phyloP scores from a whole-genome alignment of 23 tunicate species.

The Pegea sp. region DNA sequence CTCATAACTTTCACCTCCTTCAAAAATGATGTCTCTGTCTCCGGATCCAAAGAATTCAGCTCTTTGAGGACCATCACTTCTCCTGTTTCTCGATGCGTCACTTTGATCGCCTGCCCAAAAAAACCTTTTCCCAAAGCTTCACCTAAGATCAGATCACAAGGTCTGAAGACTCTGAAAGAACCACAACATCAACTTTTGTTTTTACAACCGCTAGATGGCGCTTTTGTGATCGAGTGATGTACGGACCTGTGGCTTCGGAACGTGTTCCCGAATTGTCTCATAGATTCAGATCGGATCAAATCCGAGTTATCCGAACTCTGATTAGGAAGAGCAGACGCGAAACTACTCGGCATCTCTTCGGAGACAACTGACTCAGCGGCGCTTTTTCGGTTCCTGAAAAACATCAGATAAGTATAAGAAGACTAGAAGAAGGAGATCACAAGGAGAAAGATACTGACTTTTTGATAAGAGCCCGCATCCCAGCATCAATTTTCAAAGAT shows the following conservation, averaged over 20 bases:
- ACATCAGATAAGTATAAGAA: no score
- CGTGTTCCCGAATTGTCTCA: constrained; percentile 25
- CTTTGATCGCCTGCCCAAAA: constrained; percentile 87
- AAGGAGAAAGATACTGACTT: background rate
- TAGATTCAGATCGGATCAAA: constrained; percentile 71
- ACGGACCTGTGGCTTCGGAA: background rate
- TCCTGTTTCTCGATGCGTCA: constrained; percentile 85
- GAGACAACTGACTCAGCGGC: background rate
- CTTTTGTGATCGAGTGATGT: no score
- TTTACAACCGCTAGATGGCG: no score
- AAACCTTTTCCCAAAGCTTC: constrained; percentile 81
- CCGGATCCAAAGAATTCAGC: constrained; percentile 41
- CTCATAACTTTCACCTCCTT: constrained; percentile 93
- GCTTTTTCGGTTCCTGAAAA: background rate
- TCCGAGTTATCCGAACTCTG: constrained; percentile 3
- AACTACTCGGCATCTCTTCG: background rate
- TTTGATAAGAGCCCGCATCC: background rate
- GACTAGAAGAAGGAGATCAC: no score
- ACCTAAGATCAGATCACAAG: constrained; percentile 72
- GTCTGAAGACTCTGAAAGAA: constrained; percentile 52
- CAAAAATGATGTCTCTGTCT: constrained; percentile 50
- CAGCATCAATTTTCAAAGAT: background rate
- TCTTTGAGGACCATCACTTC: constrained; percentile 91
- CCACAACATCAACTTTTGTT: no score
- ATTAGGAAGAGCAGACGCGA: background rate